These are phyloP conservation scores for Microtus richardsoni DNA, from an alignment of 2,113 vertebrate genomes.

Conservation along the genomic window DNA sequence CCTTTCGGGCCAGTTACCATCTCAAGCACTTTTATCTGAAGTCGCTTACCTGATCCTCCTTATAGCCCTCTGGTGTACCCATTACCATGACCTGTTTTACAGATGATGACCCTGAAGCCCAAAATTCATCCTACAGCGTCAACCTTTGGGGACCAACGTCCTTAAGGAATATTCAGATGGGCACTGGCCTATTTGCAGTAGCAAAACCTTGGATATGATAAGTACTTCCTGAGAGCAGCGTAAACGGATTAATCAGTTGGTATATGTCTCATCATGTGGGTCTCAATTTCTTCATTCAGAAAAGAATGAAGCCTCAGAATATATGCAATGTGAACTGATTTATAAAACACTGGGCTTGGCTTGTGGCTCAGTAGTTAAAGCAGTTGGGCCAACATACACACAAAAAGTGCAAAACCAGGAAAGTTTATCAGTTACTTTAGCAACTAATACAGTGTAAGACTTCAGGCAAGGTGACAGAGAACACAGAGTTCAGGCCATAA, in stretches of 20 bases:
- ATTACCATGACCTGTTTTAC: neutral
- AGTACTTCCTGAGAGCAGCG: neutral
- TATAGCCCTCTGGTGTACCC: neutral
- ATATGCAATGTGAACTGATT: neutral
- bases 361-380: neutral
- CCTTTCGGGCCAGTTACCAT: neutral
- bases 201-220: neutral
- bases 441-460: neutral
- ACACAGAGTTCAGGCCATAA: neutral
- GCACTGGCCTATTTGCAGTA: neutral
- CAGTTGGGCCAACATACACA: neutral
- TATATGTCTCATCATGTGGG: too few species aligned
- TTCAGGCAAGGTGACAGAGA: neutral
- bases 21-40: neutral
- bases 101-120: neutral
- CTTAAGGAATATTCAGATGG: neutral
- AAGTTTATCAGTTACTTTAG: neutral
- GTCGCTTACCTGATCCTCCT: neutral
- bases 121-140: neutral
- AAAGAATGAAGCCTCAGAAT: neutral
- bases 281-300: too few species aligned
- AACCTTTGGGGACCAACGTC: neutral
- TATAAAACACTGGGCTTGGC: neutral
- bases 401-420: neutral
- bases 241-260: accelerated